Percentiles rank a stretch among this genome's conserved stretches.
These are phyloP conservation scores for Tenthredo scrophulariae DNA, from an alignment of 2,888 invertebrate genomes.

Conservation along the genomic window DNA sequence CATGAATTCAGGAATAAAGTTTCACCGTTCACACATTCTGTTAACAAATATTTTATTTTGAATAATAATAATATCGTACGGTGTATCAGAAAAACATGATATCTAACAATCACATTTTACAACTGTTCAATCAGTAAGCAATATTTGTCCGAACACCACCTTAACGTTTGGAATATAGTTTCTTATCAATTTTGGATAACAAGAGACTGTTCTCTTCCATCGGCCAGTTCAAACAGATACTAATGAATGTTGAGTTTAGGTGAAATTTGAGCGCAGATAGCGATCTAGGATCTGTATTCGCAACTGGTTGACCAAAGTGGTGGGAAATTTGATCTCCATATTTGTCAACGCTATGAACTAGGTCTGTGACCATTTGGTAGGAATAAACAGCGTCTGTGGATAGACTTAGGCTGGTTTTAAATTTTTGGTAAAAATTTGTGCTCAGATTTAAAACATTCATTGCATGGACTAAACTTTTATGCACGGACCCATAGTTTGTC, in stretches of 20 bases:
- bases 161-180: background rate
- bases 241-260: slow-evolving; percentile 2
- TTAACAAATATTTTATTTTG: background rate
- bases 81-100: no score
- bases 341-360: slow-evolving; percentile 3
- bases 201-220: slow-evolving; percentile 17
- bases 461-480: slow-evolving; percentile 5
- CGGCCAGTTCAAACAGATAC: slow-evolving; percentile 19
- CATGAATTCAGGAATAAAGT: background rate
- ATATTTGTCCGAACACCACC: background rate
- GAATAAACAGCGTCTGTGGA: background rate
- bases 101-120: background rate
- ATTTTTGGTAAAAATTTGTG: background rate
- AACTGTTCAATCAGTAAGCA: background rate
- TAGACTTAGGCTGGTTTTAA: background rate
- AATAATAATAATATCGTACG: background rate
- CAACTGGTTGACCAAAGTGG: background rate
- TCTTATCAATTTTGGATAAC: slow-evolving; percentile 37
- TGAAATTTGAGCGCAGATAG: background rate
- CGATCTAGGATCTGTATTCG: background rate
- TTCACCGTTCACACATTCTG: background rate
- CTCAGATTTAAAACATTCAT: background rate
- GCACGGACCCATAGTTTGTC: slow-evolving; percentile 13
- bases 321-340: slow-evolving; percentile 3
- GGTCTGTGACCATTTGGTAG: slow-evolving; percentile 12